These are phyloP conservation scores for Oithona nana DNA, from an alignment of 2,888 invertebrate species.

Conservation along the genomic window DNA sequence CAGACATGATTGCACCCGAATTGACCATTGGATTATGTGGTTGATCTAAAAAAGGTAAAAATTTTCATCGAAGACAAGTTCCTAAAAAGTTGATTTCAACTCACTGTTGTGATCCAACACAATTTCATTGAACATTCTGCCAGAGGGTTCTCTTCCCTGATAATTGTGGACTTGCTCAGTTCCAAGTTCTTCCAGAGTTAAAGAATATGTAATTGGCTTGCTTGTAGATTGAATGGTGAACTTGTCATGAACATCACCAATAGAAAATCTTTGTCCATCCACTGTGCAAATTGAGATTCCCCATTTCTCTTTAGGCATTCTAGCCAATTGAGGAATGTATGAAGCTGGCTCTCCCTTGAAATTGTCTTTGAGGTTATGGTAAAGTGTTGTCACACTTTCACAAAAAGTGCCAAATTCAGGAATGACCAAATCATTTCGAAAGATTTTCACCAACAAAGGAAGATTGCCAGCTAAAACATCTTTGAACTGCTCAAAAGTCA, in stretches of 20 bases:
- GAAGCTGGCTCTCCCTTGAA: slow-evolving; percentile 39
- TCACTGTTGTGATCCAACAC: slow-evolving; percentile 26
- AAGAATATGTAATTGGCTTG: slow-evolving; percentile 85
- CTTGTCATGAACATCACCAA: slow-evolving; percentile 74
- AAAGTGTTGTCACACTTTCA: slow-evolving; percentile 6
- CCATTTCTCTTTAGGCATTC: slow-evolving; percentile 76
- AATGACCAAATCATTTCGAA: slow-evolving; percentile 14
- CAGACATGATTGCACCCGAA: slow-evolving; percentile 82
- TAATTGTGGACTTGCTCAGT: slow-evolving; percentile 42
- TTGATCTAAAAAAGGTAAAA: slow-evolving; percentile 53
- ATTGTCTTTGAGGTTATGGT: slow-evolving; percentile 1
- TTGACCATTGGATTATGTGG: slow-evolving; percentile 99
- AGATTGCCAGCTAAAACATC: background rate
- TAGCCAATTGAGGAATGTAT: slow-evolving; percentile 85
- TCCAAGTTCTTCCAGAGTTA: slow-evolving; percentile 75
- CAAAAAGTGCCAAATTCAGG: slow-evolving; percentile 10
- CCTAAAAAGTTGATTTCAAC: too few relatives aligned
- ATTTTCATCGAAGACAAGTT: too few relatives aligned
- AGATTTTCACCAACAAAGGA: background rate
- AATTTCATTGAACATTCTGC: slow-evolving; percentile 27
- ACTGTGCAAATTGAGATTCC: slow-evolving; percentile 88
- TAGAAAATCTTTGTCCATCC: slow-evolving; percentile 80
- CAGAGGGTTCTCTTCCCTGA: slow-evolving; percentile 31
- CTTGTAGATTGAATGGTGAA: slow-evolving; percentile 53
- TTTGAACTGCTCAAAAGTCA: slow-evolving; percentile 4